Percentiles rank a stretch among this genome's conserved stretches.
Evolutionary conservation across 2,797 vertebrate genomes (phyloP).

Genomic region (Pitangus sulphuratus): DNA sequence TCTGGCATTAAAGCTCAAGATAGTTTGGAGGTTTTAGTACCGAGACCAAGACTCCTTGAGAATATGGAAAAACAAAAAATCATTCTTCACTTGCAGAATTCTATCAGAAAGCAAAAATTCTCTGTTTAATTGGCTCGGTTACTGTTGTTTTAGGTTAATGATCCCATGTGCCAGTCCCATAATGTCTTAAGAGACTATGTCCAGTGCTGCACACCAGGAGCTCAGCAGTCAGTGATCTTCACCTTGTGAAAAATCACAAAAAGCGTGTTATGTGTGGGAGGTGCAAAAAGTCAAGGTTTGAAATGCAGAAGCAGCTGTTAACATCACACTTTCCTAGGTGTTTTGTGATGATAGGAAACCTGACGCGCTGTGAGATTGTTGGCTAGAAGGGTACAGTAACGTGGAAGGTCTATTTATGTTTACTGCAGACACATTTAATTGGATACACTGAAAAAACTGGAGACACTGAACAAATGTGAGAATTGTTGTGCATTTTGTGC

Average conservation of each 20-base stretch:
- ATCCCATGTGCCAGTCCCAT: background rate
- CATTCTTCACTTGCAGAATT: background rate
- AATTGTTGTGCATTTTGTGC: background rate
- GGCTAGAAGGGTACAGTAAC: background rate
- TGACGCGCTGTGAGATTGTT: background rate
- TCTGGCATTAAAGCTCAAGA: background rate
- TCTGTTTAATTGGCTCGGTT: background rate
- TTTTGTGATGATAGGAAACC: background rate
- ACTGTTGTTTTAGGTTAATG: background rate
- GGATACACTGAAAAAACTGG: background rate
- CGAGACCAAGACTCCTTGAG: background rate
- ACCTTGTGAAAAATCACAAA: background rate
- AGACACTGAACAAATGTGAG: background rate
- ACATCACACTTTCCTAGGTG: background rate
- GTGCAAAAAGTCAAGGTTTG: background rate
- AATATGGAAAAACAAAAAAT: accelerated
- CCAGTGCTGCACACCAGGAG: background rate
- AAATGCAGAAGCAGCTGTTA: background rate
- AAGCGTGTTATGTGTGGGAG: background rate
- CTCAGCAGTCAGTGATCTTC: background rate
- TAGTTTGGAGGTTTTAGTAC: background rate
- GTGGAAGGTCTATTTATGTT: background rate
- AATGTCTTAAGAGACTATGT: background rate
- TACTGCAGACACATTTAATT: background rate
- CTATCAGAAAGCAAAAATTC: background rate